Conservation (phyloP, 2,113 vertebrate species). For the Marmota flaviventris region DNA sequence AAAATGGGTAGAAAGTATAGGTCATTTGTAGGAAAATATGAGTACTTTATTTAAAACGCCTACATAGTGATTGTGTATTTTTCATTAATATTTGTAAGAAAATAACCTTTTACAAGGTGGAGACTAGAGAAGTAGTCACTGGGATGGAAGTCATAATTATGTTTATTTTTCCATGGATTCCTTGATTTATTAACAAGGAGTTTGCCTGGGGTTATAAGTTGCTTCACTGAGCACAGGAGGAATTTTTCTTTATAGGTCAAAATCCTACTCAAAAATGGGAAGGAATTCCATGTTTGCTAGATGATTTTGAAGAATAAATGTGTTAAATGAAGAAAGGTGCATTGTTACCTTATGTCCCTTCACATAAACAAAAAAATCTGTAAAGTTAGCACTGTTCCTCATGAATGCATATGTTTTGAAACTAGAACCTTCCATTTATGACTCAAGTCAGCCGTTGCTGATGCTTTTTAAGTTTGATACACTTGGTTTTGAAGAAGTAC, state of each 20-base stretch:
- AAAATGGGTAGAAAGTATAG: not conserved
- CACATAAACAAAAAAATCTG: slow-evolving; percentile 34
- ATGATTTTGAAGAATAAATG: slow-evolving; percentile 28
- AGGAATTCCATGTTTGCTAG: slow-evolving; percentile 7
- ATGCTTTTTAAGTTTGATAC: not conserved
- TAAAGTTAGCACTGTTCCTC: slow-evolving; percentile 54
- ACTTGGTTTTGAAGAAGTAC: not conserved
- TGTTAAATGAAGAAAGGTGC: slow-evolving; percentile 24
- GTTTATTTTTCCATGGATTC: slow-evolving; percentile 38
- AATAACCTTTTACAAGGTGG: not conserved
- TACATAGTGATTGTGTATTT: not conserved
- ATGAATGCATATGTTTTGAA: slow-evolving; percentile 58
- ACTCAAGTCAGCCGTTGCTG: slow-evolving; percentile 26
- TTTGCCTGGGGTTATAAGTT: slow-evolving; percentile 1
- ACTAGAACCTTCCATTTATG: slow-evolving; percentile 39
- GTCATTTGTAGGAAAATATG: not conserved
- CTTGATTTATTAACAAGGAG: slow-evolving; percentile 49
- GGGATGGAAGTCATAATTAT: not conserved
- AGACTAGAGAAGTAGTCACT: not conserved
- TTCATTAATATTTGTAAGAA: not conserved
- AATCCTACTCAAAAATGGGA: not conserved
- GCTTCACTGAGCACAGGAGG: not conserved
- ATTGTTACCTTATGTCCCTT: not conserved
- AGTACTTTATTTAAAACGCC: not conserved
- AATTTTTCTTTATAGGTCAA: slow-evolving; percentile 44